Base-by-base conservation (phyloP, 2,888 invertebrate genomes). In the Pristionchus arcanus region DNA sequence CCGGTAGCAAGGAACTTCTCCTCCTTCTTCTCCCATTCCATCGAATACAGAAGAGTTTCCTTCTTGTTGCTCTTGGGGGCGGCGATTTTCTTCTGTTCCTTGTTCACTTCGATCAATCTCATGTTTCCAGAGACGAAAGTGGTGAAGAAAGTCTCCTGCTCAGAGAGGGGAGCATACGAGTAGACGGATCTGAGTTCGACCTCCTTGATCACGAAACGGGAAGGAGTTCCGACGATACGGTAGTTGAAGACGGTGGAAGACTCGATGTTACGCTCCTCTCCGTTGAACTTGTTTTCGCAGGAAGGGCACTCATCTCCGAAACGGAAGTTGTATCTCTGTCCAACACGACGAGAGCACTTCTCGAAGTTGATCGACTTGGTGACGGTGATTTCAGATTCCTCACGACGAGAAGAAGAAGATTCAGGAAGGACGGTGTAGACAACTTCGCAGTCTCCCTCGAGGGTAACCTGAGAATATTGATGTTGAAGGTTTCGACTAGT, bases 311-410 rank as follows among this genome's bases (percentile, higher is more conserved):
- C 91, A 88, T 91, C 90, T 89, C 83, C 83, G 89, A 91, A 91
- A 31, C 92, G 91, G 83, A 90, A 89, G 85, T 90, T 91, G 87
- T 92, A 92, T 37, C 84, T 42, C 74, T 85, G 66, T 37, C 91
- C 91, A 53, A 95, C 94, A 90, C 95, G 94, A 87, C 94, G 91
- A 89, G 90, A 90, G 94, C 95, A 95, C 90, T 95, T 95, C 90
- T 95, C 94, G 93, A 95, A 95, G 95, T 96, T 95, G 91, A 95
- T 94, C 59, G 95, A 91, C 89, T 92, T 92, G 90, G 91, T 91
- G 90, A 91, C 90, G 66, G 89, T 83, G 86, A 91, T 91, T 59
- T 89, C 66, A 49, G 90, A 90, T 59, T 87, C 53, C 66, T 91
- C 91, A 49, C 34, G 31, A 13, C 71, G 88, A 9, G 9, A 9